Conservation (phyloP, 1,140 invertebrate species). For the Drosophila pallidifrons region DNA sequence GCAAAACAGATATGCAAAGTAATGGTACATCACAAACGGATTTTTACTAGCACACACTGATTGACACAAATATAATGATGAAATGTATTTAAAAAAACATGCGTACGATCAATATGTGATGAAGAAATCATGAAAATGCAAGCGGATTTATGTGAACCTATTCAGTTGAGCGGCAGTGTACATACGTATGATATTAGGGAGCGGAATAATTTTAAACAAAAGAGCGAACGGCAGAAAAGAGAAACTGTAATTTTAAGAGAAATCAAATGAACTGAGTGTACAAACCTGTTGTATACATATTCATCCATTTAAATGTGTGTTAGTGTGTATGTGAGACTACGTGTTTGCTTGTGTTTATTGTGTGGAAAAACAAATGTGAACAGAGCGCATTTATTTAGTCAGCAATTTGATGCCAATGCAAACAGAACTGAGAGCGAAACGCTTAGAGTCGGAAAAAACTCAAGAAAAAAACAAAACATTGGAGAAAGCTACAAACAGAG, state of each 20-base stretch:
- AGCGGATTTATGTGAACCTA: too few species aligned
- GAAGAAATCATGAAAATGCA: too few species aligned
- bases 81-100: too few species aligned
- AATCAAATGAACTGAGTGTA: constrained; percentile 6
- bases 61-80: too few species aligned
- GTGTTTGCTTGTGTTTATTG: background rate
- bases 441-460: background rate
- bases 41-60: too few species aligned
- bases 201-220: too few species aligned
- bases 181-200: too few species aligned
- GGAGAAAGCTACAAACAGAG: constrained; percentile 39
- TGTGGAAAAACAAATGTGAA: constrained; percentile 20
- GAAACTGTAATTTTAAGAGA: constrained; percentile 4
- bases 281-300: constrained; percentile 15
- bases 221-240: background rate
- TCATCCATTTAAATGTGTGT: background rate
- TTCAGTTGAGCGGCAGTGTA: too few species aligned
- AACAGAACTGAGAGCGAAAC: constrained; percentile 8
- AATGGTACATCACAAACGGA: too few species aligned
- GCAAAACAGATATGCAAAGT: too few species aligned
- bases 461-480: constrained; percentile 7
- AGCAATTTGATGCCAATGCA: constrained; percentile 24
- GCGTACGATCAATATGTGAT: too few species aligned
- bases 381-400: constrained; percentile 48
- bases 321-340: background rate